Evolutionary conservation across 2,888 invertebrate species (phyloP), one percentile per base, ranked within the genome.

Genomic region (Prenolepis imparis): DNA sequence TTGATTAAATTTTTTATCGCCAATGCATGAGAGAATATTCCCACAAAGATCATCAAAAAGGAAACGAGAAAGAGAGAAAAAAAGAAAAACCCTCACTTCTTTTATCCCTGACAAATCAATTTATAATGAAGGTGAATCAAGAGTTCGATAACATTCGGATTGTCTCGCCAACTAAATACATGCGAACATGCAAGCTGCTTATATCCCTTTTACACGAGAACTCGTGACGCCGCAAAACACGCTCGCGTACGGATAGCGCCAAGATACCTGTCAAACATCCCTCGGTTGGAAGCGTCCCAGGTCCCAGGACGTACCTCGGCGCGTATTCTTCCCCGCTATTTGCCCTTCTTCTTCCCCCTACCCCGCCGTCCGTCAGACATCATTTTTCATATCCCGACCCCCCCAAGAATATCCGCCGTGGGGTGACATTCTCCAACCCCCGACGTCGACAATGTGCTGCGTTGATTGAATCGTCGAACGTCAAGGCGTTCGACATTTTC

Each of bases 401-500:
- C 68, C 28, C 83, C 68, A 83, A 84, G 85, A 89, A 91, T 91
- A 91, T 90, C 88, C 89, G 87, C 75, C 87, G 88, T 84, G 86
- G 91, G 78, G 67, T 91, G 91, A 91, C 91, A 86, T 91, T 85
- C 87, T 87, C 91, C 87, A 77, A 80, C 86, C 83, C 63, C 85
- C 52, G 86, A 86, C 87, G 88, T 84, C 90, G 88, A 91, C 92
- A 92, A 91, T 91, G 88, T 89, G 89, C 88, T 84, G 85, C 88
- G 91, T 91, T 92, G 92, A 92, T 92, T 91, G 92, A 92, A 92
- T 92, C 91, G 90, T 91, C 90, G 91, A 91, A 92, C 90, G 91
- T 90, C 91, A 86, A 85, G 89, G 82, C 82, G 78, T 82, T 67
- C 75, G 89, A 80, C 82, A 75, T 82, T 67, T 75, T 52, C 82